Base-by-base conservation (phyloP, 2,888 invertebrate species). In the Tetragnatha montana region DNA sequence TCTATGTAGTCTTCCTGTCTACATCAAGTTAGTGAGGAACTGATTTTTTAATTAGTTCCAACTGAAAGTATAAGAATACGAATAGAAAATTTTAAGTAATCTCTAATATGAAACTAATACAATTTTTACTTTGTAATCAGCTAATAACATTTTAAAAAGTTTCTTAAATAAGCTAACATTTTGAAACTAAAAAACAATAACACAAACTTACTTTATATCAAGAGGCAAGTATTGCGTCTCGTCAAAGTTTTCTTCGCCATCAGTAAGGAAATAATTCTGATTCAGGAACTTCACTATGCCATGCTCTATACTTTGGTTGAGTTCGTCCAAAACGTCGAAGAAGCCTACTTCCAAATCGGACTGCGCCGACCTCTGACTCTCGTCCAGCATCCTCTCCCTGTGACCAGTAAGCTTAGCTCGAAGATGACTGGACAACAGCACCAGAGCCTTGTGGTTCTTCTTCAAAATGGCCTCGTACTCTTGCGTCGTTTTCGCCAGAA, bases 391-490 rank as follows among this genome's bases (percentile, higher is more conserved):
- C 69, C 22, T 87, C n/a, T 82, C 78, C 14, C 87, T 90, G 14
- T 87, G 81, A 49, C 21, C n/a, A 12, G 14, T 69, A 21, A 90
- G 69, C 22, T 90, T 81, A 14, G 51, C 8, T 1, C 73, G 81
- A 47, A 90, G 78, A 21, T 82, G 89, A 22, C 82, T 79, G 19
- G 79, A 87, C 50, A 90, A 60, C 73, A 74, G 35, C 0, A 79
- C 68, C 69, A 90, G 14, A 21, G 74, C 89, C 79, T 87, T 78
- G 69, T 90, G 89, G 47, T 86, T 90, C 51, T 87, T 90, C 12
- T 90, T 90, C 17, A 87, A 49, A 60, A 90, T 81, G n/a, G 71
- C 83, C 50, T 90, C 84, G 75, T 87, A 84, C 80, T 90, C 90
- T 50, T 81, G 76, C 7, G 87, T 76, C 17, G 87, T 87, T 68